These are phyloP conservation scores for Pagrus major DNA, from an alignment of 2,113 vertebrate genomes.

Conservation along the genomic window DNA sequence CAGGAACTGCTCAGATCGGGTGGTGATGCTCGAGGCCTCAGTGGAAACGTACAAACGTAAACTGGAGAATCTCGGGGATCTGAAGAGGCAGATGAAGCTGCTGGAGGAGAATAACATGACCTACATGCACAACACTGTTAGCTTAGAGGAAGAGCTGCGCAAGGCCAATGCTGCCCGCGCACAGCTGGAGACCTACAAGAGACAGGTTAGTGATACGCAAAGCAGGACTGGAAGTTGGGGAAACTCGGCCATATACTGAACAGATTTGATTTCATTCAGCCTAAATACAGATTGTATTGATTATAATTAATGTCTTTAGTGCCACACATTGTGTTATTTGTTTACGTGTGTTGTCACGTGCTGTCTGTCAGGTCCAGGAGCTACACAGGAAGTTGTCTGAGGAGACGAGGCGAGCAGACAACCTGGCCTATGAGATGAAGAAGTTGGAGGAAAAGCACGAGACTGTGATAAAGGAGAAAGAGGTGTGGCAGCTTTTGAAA, in stretches of 20 bases:
- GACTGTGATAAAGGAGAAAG: constrained; percentile 93
- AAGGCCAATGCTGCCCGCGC: constrained; percentile 95
- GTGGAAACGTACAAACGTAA: constrained; percentile 96
- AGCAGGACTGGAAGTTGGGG: rapidly evolving
- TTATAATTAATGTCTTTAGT: background rate
- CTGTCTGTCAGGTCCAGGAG: constrained; percentile 89
- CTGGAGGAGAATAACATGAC: constrained; percentile 97
- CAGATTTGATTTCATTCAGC: background rate
- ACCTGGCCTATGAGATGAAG: constrained; percentile 93
- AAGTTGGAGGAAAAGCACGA: constrained; percentile 94
- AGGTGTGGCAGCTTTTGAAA: constrained; percentile 81
- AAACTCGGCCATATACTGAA: background rate
- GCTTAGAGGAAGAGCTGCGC: constrained; percentile 95
- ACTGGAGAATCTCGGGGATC: constrained; percentile 94
- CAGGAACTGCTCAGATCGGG: constrained; percentile 91
- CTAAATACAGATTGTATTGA: background rate
- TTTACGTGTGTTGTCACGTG: background rate
- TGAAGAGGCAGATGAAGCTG: constrained; percentile 94
- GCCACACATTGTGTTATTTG: background rate
- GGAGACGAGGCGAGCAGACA: constrained; percentile 94
- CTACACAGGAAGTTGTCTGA: constrained; percentile 93
- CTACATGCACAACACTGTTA: constrained; percentile 97
- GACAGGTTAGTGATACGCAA: constrained; percentile 85
- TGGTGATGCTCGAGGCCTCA: constrained; percentile 92
- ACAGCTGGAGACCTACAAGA: constrained; percentile 95